A percentile compares a stretch with the other conserved stretches of the same genome.
These are phyloP conservation scores for Blastomussa wellsi DNA, from an alignment of 92 coral and sea anemone genomes.

Conservation along the genomic window DNA sequence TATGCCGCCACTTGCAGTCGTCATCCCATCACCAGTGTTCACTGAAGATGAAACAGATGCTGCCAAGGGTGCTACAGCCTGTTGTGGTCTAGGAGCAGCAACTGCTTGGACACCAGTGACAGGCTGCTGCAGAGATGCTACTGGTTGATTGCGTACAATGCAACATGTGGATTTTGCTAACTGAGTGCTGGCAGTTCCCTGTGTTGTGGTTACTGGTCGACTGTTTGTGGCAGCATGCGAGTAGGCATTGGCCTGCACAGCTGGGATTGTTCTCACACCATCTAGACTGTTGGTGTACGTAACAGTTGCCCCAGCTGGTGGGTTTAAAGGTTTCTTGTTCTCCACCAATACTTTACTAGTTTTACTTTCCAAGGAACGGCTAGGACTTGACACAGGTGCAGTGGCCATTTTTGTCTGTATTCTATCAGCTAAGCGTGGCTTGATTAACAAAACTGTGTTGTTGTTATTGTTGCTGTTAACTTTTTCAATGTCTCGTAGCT, in stretches of 20 bases:
- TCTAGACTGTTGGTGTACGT: slow-evolving; percentile 5
- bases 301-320: background rate
- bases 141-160: slow-evolving; percentile 25
- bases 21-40: background rate
- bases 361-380: background rate
- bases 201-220: slow-evolving; percentile 41
- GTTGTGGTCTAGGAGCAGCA: slow-evolving; percentile 23
- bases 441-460: slow-evolving; percentile 8
- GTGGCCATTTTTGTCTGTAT: background rate
- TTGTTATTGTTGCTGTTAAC: background rate
- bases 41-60: slow-evolving; percentile 8
- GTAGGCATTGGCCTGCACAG: slow-evolving; percentile 1
- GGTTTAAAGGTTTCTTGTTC: background rate
- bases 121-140: slow-evolving; percentile 20
- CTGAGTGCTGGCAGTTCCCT: slow-evolving; percentile 25
- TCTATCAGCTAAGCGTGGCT: slow-evolving; percentile 2
- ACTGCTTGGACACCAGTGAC: slow-evolving; percentile 12
- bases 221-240: slow-evolving; percentile 1
- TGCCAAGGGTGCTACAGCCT: background rate
- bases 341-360: background rate
- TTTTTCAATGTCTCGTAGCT: slow-evolving; percentile 3
- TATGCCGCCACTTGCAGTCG: background rate
- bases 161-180: slow-evolving; percentile 14
- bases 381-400: background rate
- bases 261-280: background rate